Evolutionary conservation across 2,113 vertebrate genomes (phyloP), one percentile per base, ranked within the genome.

Genomic region (Pangasianodon hypophthalmus): DNA sequence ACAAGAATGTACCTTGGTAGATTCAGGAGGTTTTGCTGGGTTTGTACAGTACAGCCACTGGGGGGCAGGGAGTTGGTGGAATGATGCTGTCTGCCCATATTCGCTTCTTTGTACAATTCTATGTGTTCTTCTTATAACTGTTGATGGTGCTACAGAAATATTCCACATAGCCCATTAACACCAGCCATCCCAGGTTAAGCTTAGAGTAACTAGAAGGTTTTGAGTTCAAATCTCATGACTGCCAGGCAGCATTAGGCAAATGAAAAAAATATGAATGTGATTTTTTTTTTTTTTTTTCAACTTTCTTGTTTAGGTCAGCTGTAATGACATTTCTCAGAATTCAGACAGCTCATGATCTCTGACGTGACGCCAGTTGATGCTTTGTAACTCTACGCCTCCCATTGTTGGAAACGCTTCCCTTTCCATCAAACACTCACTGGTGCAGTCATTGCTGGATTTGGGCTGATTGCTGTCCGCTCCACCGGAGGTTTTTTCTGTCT

Each of bases 251-350:
- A 29, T 29, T 50, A 50, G 24, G 24, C 2, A 9, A 14, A 48
- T 13, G 11, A n/a, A 19, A 82, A 80, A 50, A 50, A 79, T 24
- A 46, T 11, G 2, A 10, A 77, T 73, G 69, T 46, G 0, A 77
- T 71, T 6, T 11, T 69, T 14, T 10, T 6, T 11, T 69, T 14
- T 10, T 32, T 71, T 19, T 48, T 48, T 48, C 7, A 6, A 24
- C 11, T 3, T 54, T 56, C 16, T 82, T 32, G n/a, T 56, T 84
- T 44, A 46, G 21, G 24, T 62, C 8, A 10, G 50, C 52, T 6
- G 52, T 58, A 58, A 83, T 58, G 18, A 32, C 54, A 21, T 83
- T 58, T 58, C 52, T 24, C 52, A 83, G 81, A 83, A 82, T 82
- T 82, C 50, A 54, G 6, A 52, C 79, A 54, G 50, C 48, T 58